These are phyloP conservation scores for Lepus townsendii DNA, from an alignment of 2,797 vertebrate species.

Conservation along the genomic window DNA sequence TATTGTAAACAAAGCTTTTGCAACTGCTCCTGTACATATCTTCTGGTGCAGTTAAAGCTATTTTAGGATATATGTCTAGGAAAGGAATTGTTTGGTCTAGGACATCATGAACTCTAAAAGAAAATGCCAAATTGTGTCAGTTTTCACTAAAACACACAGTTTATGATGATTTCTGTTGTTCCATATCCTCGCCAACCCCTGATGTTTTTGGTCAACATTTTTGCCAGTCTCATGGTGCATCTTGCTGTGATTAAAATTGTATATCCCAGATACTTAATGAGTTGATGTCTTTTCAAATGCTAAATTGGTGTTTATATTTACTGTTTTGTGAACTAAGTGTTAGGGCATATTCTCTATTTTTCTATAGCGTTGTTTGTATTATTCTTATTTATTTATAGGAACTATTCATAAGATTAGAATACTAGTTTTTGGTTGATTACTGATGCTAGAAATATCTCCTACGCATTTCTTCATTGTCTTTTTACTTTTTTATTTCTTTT, in stretches of 20 bases:
- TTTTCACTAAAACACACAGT: background rate
- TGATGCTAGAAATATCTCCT: background rate
- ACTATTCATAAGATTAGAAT: background rate
- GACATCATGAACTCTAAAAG: background rate
- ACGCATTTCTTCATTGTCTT: background rate
- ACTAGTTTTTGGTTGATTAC: slow-evolving; percentile 17
- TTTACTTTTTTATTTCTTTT: background rate
- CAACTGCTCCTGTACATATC: background rate
- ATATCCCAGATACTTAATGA: background rate
- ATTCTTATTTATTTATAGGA: slow-evolving; percentile 1
- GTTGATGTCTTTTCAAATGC: background rate
- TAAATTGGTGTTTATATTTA: background rate
- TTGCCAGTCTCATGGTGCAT: background rate
- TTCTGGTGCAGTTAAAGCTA: background rate
- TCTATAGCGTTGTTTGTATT: background rate
- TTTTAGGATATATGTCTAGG: background rate
- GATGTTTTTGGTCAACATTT: background rate
- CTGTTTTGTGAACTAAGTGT: background rate
- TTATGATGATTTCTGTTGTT: background rate
- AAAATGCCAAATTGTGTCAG: background rate
- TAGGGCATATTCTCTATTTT: background rate
- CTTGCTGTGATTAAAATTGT: background rate
- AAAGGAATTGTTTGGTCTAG: background rate
- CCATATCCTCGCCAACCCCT: background rate
- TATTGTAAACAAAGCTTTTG: background rate